Percentiles rank a stretch among this genome's conserved stretches.
These are phyloP conservation scores for Agriopis leucophaearia DNA, from an alignment of 2,888 invertebrate genomes.

Conservation along the genomic window DNA sequence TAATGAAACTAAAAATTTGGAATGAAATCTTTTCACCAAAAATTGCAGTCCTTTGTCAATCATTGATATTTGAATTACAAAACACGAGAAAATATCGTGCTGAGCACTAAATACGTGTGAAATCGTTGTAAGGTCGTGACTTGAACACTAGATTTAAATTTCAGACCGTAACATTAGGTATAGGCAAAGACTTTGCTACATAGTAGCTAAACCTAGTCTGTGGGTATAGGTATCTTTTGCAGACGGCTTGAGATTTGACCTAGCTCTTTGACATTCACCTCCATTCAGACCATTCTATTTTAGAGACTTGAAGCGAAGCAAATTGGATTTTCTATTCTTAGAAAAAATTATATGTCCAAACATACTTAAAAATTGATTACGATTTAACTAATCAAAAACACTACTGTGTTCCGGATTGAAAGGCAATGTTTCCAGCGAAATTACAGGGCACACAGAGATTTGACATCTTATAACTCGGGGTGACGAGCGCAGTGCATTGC, in stretches of 20 bases:
- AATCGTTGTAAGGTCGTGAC: slow-evolving; percentile 3
- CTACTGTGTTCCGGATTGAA: too few relatives aligned
- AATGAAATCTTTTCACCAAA: background rate
- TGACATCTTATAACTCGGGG: too few relatives aligned
- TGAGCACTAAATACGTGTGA: slow-evolving; percentile 19
- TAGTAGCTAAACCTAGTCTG: too few relatives aligned
- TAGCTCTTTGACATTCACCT: slow-evolving; percentile 48
- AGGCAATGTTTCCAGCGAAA: too few relatives aligned
- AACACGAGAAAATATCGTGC: background rate
- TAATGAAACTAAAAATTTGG: background rate
- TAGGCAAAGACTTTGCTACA: too few relatives aligned
- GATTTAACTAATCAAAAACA: too few relatives aligned
- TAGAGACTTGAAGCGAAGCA: background rate
- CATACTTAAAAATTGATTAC: too few relatives aligned
- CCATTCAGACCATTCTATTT: slow-evolving; percentile 26
- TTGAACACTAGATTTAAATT: slow-evolving; percentile 6
- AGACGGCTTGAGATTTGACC: slow-evolving; percentile 7
- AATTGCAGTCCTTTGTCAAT: slow-evolving; percentile 1
- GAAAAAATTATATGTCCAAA: background rate
- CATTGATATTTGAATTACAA: slow-evolving; percentile 1
- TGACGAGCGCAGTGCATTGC: too few relatives aligned
- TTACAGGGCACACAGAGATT: too few relatives aligned
- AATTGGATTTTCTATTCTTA: slow-evolving; percentile 3
- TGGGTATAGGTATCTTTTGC: slow-evolving; percentile 3
- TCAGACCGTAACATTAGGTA: background rate